Percentiles rank a stretch among this genome's conserved stretches.
Conservation (phyloP, 2,888 invertebrate species). For the Andrena dorsata region DNA sequence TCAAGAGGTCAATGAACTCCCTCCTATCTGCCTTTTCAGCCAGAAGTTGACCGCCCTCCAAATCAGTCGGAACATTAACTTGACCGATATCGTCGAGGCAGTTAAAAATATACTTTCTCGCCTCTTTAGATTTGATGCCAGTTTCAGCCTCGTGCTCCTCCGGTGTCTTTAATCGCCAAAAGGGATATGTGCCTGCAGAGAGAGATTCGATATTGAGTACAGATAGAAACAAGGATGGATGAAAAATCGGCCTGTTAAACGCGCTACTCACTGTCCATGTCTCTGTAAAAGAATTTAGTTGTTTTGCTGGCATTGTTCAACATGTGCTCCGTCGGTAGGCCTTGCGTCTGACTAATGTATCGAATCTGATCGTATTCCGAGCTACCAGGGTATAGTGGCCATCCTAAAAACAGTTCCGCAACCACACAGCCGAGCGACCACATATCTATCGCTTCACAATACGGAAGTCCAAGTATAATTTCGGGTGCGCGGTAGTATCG, state of each 20-base stretch:
- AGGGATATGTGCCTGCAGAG: constrained; percentile 89
- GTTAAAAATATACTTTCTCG: constrained; percentile 99
- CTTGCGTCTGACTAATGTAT: constrained; percentile 98
- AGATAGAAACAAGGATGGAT: background rate
- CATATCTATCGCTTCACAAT: constrained; percentile 99
- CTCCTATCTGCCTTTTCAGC: constrained; percentile 98
- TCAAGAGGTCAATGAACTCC: constrained; percentile 98
- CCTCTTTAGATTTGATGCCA: constrained; percentile 99
- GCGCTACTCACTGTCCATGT: constrained; percentile 92
- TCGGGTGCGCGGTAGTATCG: constrained; percentile 99
- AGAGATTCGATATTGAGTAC: background rate
- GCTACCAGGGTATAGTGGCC: constrained; percentile 99
- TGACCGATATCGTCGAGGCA: constrained; percentile 99
- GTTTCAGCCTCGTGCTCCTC: constrained; percentile 99
- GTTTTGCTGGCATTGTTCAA: constrained; percentile 98
- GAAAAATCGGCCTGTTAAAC: too few species aligned
- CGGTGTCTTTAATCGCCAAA: constrained; percentile 96
- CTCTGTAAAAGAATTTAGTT: constrained; percentile 98
- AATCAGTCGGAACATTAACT: constrained; percentile 98
- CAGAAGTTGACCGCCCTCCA: constrained; percentile 97
- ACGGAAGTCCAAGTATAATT: constrained; percentile 98
- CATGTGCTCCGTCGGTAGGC: constrained; percentile 99
- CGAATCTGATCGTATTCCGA: constrained; percentile 99
- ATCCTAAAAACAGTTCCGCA: constrained; percentile 99
- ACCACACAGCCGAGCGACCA: constrained; percentile 99